Evolutionary conservation across 2,888 invertebrate genomes (phyloP), one percentile per base, ranked within the genome.

Genomic region (Philereme transversata): DNA sequence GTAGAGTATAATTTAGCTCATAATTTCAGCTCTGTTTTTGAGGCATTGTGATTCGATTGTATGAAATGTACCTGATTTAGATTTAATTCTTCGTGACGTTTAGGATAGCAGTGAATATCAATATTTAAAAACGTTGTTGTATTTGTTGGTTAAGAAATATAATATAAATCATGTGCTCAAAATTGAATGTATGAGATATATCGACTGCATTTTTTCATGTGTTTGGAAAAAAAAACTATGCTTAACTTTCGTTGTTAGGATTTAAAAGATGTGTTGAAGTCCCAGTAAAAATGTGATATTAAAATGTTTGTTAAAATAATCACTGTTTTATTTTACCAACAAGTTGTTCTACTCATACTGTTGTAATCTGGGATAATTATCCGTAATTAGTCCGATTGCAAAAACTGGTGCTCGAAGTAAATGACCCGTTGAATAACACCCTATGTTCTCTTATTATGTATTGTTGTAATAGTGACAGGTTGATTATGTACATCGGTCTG

Each of bases 211-310:
- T 76, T 70, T 40, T 6, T 6, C 8, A 0, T 73, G 73, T 75
- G 70, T 78, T 71, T 72, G 71, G 64, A 73, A 68, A 72, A 68
- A 70, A 74, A 71, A 71, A 72, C 72, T 76, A 75, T 71, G 78
- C 81, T 82, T 81, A 76, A 78, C 57, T 77, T 78, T 73, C 76
- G 73, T 80, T 78, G 76, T 72, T 74, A 74, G 69, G 64, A 79
- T 72, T 77, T 76, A 78, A 74, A 81, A 78, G 69, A 71, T 76
- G 75, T 75, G 75, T 74, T 73, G 75, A 81, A 82, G 84, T 86
- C 83, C 87, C 84, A 84, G 88, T 86, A 82, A 87, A 90, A 87
- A 86, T 91, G 91, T 92, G 91, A 92, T 91, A 92, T 90, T 87
- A 91, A 88, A 88, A 87, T 82, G 86, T 88, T 88, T 85, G 83